Base-by-base conservation (phyloP, 1,140 invertebrate species). In the Sycophila sp. region DNA sequence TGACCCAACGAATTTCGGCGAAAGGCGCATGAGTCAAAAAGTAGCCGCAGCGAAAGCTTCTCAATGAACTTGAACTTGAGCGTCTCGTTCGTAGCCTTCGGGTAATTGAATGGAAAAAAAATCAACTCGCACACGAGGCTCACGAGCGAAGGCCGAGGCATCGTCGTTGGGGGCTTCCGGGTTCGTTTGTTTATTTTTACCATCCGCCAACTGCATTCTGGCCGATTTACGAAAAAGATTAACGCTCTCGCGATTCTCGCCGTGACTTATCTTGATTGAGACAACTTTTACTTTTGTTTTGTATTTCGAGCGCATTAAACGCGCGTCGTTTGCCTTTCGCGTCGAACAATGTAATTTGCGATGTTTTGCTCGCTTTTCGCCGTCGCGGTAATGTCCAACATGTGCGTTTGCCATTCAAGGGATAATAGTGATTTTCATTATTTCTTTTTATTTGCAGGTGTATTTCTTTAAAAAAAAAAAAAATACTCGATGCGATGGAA, bases 221-320 rank as follows among this genome's bases (percentile, higher is more conserved):
- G 13, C 42, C 42, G 51, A 55, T 55, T 55, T 30, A 30, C 51
- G 28, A 34, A 55, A 55, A 55, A 55, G 28, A 55, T 55, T 55
- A n/a, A n/a, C n/a, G n/a, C n/a, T n/a, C n/a, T n/a, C n/a, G n/a
- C n/a, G n/a, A n/a, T n/a, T n/a, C n/a, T n/a, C n/a, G n/a, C n/a
- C n/a, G n/a, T n/a, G n/a, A n/a, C n/a, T 13, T 13, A 55, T 55
- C 51, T 55, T 55, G 51, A 55, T 55, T 53, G 49, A n/a, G 22
- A 22, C 17, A 6, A 13, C n/a, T 17, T 30, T 55, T 13, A 4
- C 51, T 55, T 55, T 55, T 32, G 51, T 34, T 55, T 55, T 32
- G n/a, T 10, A 15, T 40, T 40, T 13, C 38, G 38, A 10, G 38
- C n/a, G 1, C 10, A 47, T 22, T 45, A n/a, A 6, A 47, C 42